Evolutionary conservation across 2,888 invertebrate genomes (phyloP).

Genomic region (Neelides folsomi): DNA sequence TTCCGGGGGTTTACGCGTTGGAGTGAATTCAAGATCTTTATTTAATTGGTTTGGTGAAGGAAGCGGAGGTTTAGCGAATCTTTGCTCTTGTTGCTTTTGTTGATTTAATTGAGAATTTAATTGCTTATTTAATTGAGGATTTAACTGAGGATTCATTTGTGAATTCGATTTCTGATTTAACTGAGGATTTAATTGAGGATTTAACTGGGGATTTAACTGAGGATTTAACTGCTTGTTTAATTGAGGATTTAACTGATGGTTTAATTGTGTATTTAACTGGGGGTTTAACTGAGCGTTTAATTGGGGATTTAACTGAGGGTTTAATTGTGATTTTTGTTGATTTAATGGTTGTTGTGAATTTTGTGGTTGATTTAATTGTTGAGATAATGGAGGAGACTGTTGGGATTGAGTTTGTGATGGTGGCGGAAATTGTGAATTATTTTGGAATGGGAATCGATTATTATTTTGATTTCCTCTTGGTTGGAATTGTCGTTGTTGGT

Average conservation of each 20-base stretch:
- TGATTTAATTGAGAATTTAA: constrained; percentile 3
- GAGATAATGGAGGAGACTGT: not conserved
- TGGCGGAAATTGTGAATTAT: not conserved
- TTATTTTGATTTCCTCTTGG: not conserved
- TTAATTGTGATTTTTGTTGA: not conserved
- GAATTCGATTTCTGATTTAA: too few relatives aligned
- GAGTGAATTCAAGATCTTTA: constrained; percentile 7
- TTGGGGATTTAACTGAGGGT: too few relatives aligned
- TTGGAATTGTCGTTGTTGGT: not conserved
- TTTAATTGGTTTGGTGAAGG: constrained; percentile 3
- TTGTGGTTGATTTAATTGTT: not conserved
- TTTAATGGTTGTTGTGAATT: too few relatives aligned
- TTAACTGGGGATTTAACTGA: too few relatives aligned
- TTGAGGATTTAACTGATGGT: not conserved
- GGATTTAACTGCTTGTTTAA: not conserved
- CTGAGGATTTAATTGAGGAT: too few relatives aligned
- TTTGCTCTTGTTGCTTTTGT: not conserved
- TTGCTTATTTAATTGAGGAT: too few relatives aligned
- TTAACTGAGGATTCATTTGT: too few relatives aligned
- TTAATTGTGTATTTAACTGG: too few relatives aligned
- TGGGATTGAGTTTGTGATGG: not conserved
- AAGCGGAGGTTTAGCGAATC: constrained; percentile 2
- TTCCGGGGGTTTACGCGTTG: constrained; percentile 1
- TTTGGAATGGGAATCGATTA: not conserved
- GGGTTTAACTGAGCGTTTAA: too few relatives aligned